Base-by-base conservation (phyloP, 2,888 invertebrate genomes). In the Drosophila algonquin region DNA sequence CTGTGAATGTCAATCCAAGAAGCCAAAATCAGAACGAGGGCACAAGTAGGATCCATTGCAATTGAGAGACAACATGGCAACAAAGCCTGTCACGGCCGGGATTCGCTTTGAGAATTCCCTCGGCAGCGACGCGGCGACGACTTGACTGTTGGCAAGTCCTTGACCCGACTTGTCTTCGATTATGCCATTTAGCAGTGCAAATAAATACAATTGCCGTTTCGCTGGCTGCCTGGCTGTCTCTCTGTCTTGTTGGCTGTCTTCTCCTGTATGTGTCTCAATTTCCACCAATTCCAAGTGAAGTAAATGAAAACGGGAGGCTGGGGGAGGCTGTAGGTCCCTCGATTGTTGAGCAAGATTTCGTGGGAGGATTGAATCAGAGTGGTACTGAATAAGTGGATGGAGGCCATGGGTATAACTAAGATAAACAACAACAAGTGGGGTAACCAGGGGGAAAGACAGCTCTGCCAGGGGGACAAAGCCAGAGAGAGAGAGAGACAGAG, bases 181-280 rank as follows among this genome's bases (percentile, higher is more conserved):
- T 82, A 89, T 80, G 75, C 83, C 77, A 88, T 86, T 89, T 87
- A 85, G 86, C 73, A 69, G 75, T 71, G 80, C 80, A 89, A 89
- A 89, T 82, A 89, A 76, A 89, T 85, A 81, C 89, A 80, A 84
- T 89, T 85, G 85, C 76, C 77, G 24, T 30, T 54, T 56, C 75
- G 72, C 40, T 32, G 64, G 79, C 76, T 58, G 57, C 44, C 14
- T 27, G 6, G 1, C 40, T n/a, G 24, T 7, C 40, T 40, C 70
- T 81, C 9, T 32, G 32, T 8, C 10, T 10, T 9, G 9, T 24
- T 5, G 24, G 4, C 24, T 24, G 24, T 24, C 24, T 24, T 4
- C 24, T 24, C 24, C 24, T 32, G 8, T 16, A 27, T 60, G 63
- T 47, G 64, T 65, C 88, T 87, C 89, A 81, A 87, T 87, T 82